Base-by-base conservation (phyloP, 2,888 invertebrate species). In the Quadroppia sp. region DNA sequence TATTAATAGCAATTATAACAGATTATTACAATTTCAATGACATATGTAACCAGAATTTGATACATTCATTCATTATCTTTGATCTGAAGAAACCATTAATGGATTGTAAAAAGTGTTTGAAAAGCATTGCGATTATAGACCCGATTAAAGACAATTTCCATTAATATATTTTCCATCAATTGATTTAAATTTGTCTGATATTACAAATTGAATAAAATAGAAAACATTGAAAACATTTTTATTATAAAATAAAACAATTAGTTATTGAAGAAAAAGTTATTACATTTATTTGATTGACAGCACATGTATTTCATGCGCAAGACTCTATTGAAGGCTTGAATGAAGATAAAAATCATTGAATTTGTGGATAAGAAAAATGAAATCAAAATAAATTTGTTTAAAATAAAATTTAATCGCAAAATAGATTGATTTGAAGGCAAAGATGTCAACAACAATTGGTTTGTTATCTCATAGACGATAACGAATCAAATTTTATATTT, bases 21-120 rank as follows among this genome's bases (percentile, higher is more conserved):
- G 36, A 36, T 64, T 20, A 64, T 64, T 64, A 30, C 36, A 1
- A 30, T 17, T 20, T 2, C 28, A 59, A 64, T 64, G 64, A 64
- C 64, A 64, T 64, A 64, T 64, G 64, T 64, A 40, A 20, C 36
- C 30, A 64, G n/a, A 32, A 64, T 64, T 64, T 36, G 64, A 64
- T 64, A 64, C 64, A 64, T 64, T 64, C 13, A 17, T 30, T 36
- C 32, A 20, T 4, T 61, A 25, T 20, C 17, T 64, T 36, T 20
- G 17, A 64, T 36, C n/a, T 20, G 50, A 50, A 36, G 11, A 64
- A 3, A 36, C 36, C 36, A 64, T 36, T 36, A 64, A 64, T 17
- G 59, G 59, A 59, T 59, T 59, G 2, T 7, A n/a, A 59, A 25
- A 17, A 45, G 15, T 45, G 11, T 45, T 45, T 45, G 2, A 15